Conservation (phyloP, 2,888 invertebrate genomes). For the Zonitis immaculata region DNA sequence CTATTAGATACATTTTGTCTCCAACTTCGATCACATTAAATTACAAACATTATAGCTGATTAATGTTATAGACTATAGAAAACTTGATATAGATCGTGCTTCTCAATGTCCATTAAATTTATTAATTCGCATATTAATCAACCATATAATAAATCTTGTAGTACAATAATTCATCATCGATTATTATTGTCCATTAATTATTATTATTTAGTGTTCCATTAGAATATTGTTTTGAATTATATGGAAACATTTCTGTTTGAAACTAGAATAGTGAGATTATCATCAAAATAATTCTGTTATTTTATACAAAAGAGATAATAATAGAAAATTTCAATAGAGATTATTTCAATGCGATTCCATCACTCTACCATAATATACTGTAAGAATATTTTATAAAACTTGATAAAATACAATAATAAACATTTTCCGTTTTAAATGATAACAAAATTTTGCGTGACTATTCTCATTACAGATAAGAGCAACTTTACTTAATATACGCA, state of each 20-base stretch:
- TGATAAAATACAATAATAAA: not conserved
- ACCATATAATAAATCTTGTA: constrained; percentile 23
- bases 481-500: not conserved
- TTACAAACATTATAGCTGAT: constrained; percentile 21
- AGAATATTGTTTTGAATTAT: too few species aligned
- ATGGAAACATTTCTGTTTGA: too few species aligned
- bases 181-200: too few species aligned
- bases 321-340: too few species aligned
- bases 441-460: not conserved
- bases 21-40: constrained; percentile 5
- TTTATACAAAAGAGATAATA: too few species aligned
- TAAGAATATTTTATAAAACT: not conserved
- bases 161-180: too few species aligned
- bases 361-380: too few species aligned
- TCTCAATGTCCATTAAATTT: constrained; percentile 28
- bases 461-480: not conserved
- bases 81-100: constrained; percentile 30
- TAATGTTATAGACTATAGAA: constrained; percentile 27
- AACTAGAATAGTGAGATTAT: too few species aligned
- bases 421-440: not conserved
- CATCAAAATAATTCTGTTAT: too few species aligned
- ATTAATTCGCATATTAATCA: constrained; percentile 28
- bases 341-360: not conserved
- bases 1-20: constrained; percentile 16
- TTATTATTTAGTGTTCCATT: too few species aligned